Conservation (phyloP, 2,888 invertebrate genomes). For the Synergus umbraculus region DNA sequence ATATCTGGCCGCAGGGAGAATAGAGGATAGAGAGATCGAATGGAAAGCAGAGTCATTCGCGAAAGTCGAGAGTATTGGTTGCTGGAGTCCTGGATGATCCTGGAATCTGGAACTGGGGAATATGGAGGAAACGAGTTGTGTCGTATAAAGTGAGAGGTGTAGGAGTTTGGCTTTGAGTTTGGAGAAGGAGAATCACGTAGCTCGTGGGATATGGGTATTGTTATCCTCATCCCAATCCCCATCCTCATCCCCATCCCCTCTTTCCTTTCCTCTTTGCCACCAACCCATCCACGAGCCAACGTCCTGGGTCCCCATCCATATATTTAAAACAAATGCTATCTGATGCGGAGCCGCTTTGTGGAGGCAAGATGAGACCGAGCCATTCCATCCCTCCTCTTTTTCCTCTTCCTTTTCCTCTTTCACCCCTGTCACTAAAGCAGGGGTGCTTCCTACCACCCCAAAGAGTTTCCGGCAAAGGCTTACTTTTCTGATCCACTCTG, state of each 20-base stretch:
- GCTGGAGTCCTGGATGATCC: constrained; percentile 53
- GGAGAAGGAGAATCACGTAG: constrained; percentile 40
- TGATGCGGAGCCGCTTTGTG: constrained; percentile 75
- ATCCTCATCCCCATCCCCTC: constrained; percentile 60
- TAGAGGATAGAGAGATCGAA: constrained; percentile 58
- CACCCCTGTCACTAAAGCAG: constrained; percentile 59
- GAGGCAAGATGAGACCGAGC: constrained; percentile 72
- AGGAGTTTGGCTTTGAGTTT: constrained; percentile 44
- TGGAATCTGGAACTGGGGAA: constrained; percentile 57
- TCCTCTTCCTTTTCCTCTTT: constrained; percentile 45
- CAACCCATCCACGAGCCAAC: constrained; percentile 53
- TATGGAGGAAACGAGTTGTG: constrained; percentile 69
- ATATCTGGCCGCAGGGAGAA: constrained; percentile 75
- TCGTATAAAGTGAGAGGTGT: constrained; percentile 64
- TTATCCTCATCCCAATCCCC: constrained; percentile 62
- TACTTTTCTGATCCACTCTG: constrained; percentile 1
- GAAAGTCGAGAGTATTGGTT: constrained; percentile 66
- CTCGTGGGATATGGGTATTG: constrained; percentile 72
- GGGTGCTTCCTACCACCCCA: constrained; percentile 58
- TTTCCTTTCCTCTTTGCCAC: constrained; percentile 44
- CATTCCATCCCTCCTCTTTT: constrained; percentile 57
- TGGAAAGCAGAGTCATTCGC: constrained; percentile 55
- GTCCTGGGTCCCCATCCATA: constrained; percentile 71
- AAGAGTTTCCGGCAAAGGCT: constrained; percentile 19
- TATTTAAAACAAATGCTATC: constrained; percentile 78